phyloP scores from a whole-genome alignment of 2,113 vertebrate species.

The Periophthalmodon schlosseri region DNA sequence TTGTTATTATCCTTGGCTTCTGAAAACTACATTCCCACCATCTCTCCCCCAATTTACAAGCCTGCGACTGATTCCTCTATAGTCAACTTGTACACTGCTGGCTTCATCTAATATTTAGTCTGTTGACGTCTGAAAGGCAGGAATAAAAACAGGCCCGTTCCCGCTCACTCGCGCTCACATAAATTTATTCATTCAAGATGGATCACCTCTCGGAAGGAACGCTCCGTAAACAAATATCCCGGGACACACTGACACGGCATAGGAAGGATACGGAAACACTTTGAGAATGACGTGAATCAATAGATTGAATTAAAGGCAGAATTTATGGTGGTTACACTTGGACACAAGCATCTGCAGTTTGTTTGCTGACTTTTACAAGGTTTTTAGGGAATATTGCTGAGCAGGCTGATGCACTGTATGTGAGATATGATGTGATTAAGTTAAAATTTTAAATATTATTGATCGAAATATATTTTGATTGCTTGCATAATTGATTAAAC shows the following conservation, averaged over 20 bases:
- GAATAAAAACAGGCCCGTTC: slow-evolving; percentile 1
- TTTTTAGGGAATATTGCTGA: background rate
- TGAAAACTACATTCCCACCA: background rate
- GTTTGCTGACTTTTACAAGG: background rate
- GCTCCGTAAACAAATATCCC: background rate
- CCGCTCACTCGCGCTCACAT: background rate
- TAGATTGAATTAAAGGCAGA: background rate
- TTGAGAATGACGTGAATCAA: background rate
- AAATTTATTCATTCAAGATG: slow-evolving; percentile 2
- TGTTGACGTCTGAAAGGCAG: slow-evolving; percentile 5
- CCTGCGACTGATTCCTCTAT: background rate
- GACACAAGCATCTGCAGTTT: background rate
- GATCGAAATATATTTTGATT: background rate
- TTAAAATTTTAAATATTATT: background rate
- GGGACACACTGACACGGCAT: background rate
- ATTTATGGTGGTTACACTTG: background rate
- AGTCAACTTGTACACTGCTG: background rate
- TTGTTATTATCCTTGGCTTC: background rate
- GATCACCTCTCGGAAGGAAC: background rate
- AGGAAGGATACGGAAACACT: background rate
- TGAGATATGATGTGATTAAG: background rate
- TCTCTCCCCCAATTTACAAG: background rate
- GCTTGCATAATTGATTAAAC: background rate
- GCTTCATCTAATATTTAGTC: slow-evolving; percentile 5
- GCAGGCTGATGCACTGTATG: background rate